Evolutionary conservation across 2,888 invertebrate genomes (phyloP).

Genomic region (Apomyelois bistriatella): DNA sequence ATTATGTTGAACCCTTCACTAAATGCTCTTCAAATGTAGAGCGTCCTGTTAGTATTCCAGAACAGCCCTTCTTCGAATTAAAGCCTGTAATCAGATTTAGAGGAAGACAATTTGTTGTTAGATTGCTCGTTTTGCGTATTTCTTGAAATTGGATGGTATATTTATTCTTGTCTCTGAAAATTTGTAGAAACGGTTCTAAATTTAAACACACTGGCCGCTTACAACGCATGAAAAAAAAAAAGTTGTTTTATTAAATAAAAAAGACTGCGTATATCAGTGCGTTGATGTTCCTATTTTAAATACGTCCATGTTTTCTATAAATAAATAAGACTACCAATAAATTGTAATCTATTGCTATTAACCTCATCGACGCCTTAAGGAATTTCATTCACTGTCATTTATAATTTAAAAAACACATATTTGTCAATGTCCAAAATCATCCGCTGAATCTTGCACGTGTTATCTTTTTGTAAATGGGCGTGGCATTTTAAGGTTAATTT

Average conservation of each 20-base stretch:
- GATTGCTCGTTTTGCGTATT: slow-evolving; percentile 10
- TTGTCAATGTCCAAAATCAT: slow-evolving; percentile 1
- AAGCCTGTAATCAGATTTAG: background rate
- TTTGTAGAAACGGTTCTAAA: no score
- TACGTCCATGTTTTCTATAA: no score
- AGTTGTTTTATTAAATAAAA: no score
- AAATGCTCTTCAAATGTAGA: background rate
- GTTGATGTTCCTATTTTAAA: no score
- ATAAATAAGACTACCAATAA: no score
- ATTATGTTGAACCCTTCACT: background rate
- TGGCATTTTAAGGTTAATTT: slow-evolving; percentile 9
- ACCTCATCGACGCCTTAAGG: background rate
- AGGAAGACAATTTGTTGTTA: background rate
- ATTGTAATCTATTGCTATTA: background rate
- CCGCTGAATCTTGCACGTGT: background rate
- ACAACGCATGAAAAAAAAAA: no score
- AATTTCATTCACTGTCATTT: background rate
- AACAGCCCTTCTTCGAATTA: background rate
- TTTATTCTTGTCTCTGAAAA: no score
- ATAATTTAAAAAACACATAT: background rate
- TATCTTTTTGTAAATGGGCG: slow-evolving; percentile 4
- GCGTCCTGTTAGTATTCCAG: background rate
- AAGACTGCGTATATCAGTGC: no score
- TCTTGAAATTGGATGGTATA: slow-evolving; percentile 1
- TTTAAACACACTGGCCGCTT: no score